Conservation (phyloP, 2,113 vertebrate genomes). For the Callithrix jacchus region DNA sequence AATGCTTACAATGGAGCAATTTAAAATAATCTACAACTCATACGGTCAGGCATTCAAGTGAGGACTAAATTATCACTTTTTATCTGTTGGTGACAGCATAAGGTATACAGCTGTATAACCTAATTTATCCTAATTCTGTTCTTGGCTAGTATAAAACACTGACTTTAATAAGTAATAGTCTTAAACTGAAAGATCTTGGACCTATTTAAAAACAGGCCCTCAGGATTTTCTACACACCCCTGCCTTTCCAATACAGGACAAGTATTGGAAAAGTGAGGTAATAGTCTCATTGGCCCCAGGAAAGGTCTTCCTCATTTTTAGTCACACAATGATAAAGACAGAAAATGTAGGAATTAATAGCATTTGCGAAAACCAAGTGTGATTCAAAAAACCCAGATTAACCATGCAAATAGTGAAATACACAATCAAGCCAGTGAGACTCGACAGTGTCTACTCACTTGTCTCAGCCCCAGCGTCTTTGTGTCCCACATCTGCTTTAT, state of each 20-base stretch:
- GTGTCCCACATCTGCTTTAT: constrained; percentile 99
- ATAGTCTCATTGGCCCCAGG: background rate
- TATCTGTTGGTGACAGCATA: background rate
- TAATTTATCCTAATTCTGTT: background rate
- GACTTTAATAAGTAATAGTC: background rate
- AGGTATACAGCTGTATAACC: too few species aligned
- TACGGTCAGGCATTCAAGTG: background rate
- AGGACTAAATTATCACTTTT: background rate
- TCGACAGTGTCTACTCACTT: constrained; percentile 83
- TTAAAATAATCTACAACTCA: background rate
- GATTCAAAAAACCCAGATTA: background rate
- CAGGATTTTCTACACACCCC: background rate
- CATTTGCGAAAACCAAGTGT: background rate
- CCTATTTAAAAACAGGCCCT: background rate
- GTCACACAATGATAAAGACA: background rate
- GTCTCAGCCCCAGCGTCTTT: constrained; percentile 94
- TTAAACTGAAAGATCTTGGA: background rate
- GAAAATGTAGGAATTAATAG: background rate
- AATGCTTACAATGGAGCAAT: background rate
- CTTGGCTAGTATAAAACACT: background rate
- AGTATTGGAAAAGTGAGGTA: background rate
- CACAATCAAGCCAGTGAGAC: fast-evolving
- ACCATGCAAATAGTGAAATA: background rate
- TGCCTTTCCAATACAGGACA: background rate
- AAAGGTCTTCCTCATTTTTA: too few species aligned